These are phyloP conservation scores for Acronicta alni DNA, from an alignment of 2,888 invertebrate genomes.

Conservation along the genomic window DNA sequence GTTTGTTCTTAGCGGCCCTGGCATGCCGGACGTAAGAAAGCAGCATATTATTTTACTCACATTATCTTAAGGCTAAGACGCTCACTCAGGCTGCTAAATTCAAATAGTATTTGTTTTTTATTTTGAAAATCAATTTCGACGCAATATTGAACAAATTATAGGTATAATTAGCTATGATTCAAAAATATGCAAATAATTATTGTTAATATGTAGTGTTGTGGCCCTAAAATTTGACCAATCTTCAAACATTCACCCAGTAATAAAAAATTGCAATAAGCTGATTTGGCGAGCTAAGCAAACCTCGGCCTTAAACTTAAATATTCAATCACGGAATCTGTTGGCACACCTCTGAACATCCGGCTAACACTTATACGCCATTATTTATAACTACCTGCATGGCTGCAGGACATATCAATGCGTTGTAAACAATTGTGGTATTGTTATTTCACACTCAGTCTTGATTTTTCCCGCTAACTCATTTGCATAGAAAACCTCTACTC, in stretches of 20 bases:
- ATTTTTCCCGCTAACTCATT: conserved; percentile 2
- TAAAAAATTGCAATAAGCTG: too few relatives aligned
- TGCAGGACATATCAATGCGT: conserved; percentile 35
- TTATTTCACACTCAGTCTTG: conserved; percentile 9
- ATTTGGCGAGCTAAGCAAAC: too few relatives aligned
- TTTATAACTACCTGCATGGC: conserved; percentile 45
- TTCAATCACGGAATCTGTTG: conserved; percentile 64
- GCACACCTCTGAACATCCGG: conserved; percentile 64
- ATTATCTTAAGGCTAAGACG: conserved; percentile 4
- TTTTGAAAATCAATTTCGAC: too few relatives aligned
- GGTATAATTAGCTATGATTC: too few relatives aligned
- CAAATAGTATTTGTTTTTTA: too few relatives aligned
- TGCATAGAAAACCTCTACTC: conserved; percentile 14
- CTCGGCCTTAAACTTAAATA: conserved; percentile 36
- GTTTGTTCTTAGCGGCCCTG: not conserved
- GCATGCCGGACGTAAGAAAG: conserved; percentile 41
- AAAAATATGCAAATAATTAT: too few relatives aligned
- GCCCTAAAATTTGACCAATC: too few relatives aligned
- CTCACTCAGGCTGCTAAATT: too few relatives aligned
- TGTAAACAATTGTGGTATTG: conserved; percentile 23
- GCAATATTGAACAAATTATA: too few relatives aligned
- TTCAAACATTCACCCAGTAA: too few relatives aligned
- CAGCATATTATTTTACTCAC: conserved; percentile 22
- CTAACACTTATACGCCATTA: conserved; percentile 32
- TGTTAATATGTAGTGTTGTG: too few relatives aligned